A percentile compares a stretch with the other conserved stretches of the same genome.
phyloP scores from a whole-genome alignment of 2,113 vertebrate genomes.

The Protomyctophum bolini region DNA sequence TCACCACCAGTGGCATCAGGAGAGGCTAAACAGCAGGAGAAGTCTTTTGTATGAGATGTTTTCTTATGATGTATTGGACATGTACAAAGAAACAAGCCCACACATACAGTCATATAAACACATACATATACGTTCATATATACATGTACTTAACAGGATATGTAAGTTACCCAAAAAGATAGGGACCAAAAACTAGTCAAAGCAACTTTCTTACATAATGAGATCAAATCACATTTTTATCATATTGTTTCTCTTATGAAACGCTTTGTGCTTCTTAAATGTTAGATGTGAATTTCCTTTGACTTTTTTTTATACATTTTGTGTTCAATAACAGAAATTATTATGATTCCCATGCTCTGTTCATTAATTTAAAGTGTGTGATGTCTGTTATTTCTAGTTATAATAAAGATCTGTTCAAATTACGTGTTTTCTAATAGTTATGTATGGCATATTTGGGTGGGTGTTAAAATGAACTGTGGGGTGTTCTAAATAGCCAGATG shows the following conservation, averaged over 20 bases:
- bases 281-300: neutral
- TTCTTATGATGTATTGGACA: neutral
- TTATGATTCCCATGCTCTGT: neutral
- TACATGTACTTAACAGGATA: neutral
- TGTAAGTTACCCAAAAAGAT: neutral
- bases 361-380: neutral
- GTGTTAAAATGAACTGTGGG: constrained; percentile 48
- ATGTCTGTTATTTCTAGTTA: neutral
- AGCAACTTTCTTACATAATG: constrained; percentile 5
- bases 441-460: constrained; percentile 24
- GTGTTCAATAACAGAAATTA: constrained; percentile 1
- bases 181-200: neutral
- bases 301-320: neutral
- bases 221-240: neutral
- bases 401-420: neutral
- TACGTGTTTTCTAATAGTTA: constrained; percentile 6
- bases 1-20: constrained; percentile 21
- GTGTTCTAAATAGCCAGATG: constrained; percentile 37
- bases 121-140: neutral
- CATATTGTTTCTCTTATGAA: neutral
- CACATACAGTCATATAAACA: neutral
- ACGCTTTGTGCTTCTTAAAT: neutral
- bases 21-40: constrained; percentile 69
- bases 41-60: constrained; percentile 72
- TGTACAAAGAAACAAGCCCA: neutral